Percentiles rank a stretch among this genome's conserved stretches.
Conservation (phyloP, 2,797 vertebrate species). For the Kryptopterus vitreolus region DNA sequence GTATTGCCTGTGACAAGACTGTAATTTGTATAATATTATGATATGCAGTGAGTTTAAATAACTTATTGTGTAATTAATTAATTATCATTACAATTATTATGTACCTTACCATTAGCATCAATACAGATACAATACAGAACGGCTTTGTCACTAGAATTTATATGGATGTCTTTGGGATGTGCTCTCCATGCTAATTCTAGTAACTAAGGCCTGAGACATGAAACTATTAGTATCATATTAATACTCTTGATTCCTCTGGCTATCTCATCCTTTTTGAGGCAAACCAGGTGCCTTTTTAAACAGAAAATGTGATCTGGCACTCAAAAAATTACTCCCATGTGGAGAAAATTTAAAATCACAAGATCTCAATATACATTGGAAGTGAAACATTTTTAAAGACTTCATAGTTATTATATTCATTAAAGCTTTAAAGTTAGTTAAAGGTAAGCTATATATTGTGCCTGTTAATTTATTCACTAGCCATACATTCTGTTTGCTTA, state of each 20-base stretch:
- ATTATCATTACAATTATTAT: neutral
- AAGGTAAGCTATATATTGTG: neutral
- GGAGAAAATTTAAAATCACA: too few species aligned
- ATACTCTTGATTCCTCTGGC: neutral
- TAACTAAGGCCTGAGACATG: neutral
- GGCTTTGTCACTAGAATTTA: too few species aligned
- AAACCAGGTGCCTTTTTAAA: neutral
- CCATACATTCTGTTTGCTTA: neutral
- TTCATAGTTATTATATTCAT: neutral
- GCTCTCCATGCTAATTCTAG: too few species aligned
- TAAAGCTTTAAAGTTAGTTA: neutral
- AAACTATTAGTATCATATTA: neutral
- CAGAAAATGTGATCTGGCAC: neutral
- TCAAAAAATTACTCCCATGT: slow-evolving; percentile 1
- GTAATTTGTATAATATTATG: neutral
- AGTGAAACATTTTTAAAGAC: neutral
- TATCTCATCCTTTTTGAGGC: neutral
- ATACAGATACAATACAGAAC: neutral
- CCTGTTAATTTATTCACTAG: neutral
- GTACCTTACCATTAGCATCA: neutral
- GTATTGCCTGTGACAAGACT: neutral
- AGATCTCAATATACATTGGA: neutral
- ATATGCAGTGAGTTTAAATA: neutral
- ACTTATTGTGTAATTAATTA: neutral
- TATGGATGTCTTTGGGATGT: too few species aligned